Evolutionary conservation across 2,888 invertebrate species (phyloP).

Genomic region (Acanthoscelides obtectus): DNA sequence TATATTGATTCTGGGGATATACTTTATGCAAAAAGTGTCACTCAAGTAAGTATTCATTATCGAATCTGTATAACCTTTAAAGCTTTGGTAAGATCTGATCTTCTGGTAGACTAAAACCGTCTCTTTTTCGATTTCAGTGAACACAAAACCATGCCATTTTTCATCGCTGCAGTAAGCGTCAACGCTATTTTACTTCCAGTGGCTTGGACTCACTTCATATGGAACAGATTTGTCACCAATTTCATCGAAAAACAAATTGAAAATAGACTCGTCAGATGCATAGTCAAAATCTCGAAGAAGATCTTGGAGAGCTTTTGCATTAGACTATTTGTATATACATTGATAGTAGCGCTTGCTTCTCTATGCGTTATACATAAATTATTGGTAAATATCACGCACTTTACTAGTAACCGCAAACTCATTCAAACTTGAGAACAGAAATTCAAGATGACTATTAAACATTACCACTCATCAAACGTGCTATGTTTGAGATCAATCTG

Average conservation of each 20-base stretch:
- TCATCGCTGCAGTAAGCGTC: neutral
- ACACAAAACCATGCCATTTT: neutral
- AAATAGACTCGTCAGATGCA: neutral
- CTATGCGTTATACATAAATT: neutral
- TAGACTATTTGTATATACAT: neutral
- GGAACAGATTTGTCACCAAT: neutral
- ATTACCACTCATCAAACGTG: too few relatives aligned
- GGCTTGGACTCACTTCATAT: neutral
- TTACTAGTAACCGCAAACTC: too few relatives aligned
- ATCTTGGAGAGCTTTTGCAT: neutral
- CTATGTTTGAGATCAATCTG: too few relatives aligned
- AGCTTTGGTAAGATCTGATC: too few relatives aligned
- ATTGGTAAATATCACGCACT: too few relatives aligned
- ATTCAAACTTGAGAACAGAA: too few relatives aligned
- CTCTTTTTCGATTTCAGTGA: neutral
- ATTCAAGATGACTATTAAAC: too few relatives aligned
- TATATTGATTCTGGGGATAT: constrained; percentile 55
- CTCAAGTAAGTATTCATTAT: constrained; percentile 46
- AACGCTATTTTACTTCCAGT: neutral
- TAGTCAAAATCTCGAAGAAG: neutral
- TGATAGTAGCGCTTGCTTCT: neutral
- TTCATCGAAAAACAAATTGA: neutral
- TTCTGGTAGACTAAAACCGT: too few relatives aligned
- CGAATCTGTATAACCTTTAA: too few relatives aligned
- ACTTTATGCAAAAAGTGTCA: constrained; percentile 59